Evolutionary conservation across 2,797 vertebrate species (phyloP).

Genomic region (Salarias fasciatus): DNA sequence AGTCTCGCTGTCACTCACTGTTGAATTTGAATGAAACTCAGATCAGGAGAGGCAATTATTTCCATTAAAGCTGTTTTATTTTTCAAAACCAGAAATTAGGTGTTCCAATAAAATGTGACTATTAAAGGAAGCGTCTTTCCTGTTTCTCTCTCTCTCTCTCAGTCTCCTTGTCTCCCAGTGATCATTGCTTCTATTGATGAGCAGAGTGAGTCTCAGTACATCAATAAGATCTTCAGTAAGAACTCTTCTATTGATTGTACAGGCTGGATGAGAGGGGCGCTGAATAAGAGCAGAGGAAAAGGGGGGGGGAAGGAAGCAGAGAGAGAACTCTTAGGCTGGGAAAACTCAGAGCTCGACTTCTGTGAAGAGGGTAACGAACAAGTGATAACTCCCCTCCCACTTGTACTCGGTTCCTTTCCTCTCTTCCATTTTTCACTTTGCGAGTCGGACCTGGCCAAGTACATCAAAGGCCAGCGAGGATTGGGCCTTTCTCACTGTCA

Average conservation of each 20-base stretch:
- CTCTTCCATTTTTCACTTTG: conserved; percentile 18
- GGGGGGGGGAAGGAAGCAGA: conserved; percentile 10
- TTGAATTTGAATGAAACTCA: conserved; percentile 9
- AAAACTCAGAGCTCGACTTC: conserved; percentile 8
- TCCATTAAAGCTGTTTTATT: conserved; percentile 4
- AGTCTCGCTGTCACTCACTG: conserved; percentile 7
- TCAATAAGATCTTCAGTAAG: conserved; percentile 68
- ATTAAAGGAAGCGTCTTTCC: conserved; percentile 3
- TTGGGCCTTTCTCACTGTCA: conserved; percentile 18
- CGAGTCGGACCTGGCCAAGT: conserved; percentile 23
- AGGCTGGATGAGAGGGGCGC: conserved; percentile 36
- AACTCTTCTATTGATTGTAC: conserved; percentile 67
- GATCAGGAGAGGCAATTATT: conserved; percentile 12
- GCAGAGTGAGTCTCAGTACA: conserved; percentile 48
- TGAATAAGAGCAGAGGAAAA: conserved; percentile 37
- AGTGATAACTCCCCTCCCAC: conserved; percentile 8
- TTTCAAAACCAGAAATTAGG: conserved; percentile 4
- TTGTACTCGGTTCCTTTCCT: neutral
- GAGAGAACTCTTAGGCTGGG: conserved; percentile 7
- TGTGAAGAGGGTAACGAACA: conserved; percentile 15
- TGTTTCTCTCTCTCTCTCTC: conserved; percentile 12
- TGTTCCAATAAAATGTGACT: neutral
- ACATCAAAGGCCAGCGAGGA: conserved; percentile 43
- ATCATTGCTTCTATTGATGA: conserved; percentile 70
- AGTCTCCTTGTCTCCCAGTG: conserved; percentile 25